phyloP scores from a whole-genome alignment of 1,140 invertebrate species.

The Triops cancriformis region DNA sequence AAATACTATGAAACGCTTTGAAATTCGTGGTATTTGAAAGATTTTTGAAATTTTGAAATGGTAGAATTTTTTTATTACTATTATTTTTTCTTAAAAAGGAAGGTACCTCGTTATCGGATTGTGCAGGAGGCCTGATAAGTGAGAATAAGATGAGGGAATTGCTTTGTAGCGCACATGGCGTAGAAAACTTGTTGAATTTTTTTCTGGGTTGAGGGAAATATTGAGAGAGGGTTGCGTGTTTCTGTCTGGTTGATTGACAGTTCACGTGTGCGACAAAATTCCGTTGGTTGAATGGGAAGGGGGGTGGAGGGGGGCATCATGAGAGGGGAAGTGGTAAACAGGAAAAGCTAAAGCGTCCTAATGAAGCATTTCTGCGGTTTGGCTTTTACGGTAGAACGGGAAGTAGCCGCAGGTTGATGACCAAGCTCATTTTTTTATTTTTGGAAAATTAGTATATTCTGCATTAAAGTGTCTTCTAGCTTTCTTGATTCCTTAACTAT shows the following conservation, averaged over 20 bases:
- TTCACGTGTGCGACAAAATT: neutral
- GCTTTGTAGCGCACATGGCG: no score
- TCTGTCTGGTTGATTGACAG: neutral
- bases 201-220: neutral
- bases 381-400: neutral
- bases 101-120: no score
- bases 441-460: neutral
- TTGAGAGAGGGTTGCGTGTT: neutral
- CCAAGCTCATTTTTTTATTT: neutral
- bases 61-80: no score
- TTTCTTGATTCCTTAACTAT: no score
- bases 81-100: no score
- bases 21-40: no score
- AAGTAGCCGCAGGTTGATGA: neutral
- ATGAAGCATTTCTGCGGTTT: neutral
- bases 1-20: no score
- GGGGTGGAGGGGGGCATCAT: neutral
- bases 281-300: no score
- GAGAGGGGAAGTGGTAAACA: slow-evolving; percentile 4
- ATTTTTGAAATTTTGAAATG: no score
- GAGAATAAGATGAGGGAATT: no score
- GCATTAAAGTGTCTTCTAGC: no score
- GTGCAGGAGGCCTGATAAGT: no score
- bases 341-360: neutral
- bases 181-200: neutral